phyloP scores from a whole-genome alignment of 2,888 invertebrate genomes.

The Nezara viridula region DNA sequence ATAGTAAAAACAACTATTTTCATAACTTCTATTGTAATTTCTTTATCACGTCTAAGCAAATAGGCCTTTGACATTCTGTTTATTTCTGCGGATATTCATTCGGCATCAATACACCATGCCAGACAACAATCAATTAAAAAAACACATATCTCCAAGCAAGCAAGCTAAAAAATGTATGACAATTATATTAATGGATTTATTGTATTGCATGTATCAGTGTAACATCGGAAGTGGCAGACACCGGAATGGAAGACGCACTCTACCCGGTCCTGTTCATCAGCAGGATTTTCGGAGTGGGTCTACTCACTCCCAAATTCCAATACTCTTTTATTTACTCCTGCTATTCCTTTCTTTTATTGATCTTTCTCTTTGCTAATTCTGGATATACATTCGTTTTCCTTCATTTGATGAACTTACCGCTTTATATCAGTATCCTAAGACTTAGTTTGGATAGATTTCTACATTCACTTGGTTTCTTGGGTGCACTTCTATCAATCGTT shows the following conservation, averaged over 20 bases:
- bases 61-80: no score
- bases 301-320: background rate
- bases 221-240: background rate
- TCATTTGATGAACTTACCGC: background rate
- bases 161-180: background rate
- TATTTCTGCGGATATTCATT: no score
- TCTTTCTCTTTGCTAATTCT: background rate
- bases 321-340: background rate
- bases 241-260: background rate
- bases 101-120: background rate
- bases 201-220: background rate
- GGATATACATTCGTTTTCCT: background rate
- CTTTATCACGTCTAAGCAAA: no score
- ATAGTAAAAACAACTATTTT: no score
- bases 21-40: no score
- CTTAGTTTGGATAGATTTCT: constrained; percentile 21
- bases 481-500: background rate
- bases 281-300: background rate
- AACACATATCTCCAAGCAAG: background rate
- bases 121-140: background rate
- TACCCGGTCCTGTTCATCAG: background rate
- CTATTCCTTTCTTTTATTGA: background rate
- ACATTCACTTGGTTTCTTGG: background rate
- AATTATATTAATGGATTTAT: background rate
- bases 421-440: background rate